Base-by-base conservation (phyloP, 2,888 invertebrate species). In the Mylabris sibirica region DNA sequence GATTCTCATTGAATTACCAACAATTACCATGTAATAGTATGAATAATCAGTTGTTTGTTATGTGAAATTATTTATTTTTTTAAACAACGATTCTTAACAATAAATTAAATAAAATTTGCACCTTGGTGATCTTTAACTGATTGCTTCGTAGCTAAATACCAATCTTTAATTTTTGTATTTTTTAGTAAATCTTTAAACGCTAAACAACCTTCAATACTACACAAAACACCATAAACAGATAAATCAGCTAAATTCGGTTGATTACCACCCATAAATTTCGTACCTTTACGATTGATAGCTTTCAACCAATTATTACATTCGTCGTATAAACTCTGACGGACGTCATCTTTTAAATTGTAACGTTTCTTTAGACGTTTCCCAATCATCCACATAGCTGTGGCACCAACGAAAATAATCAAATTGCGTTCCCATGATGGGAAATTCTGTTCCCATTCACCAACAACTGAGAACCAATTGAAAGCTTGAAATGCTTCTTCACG, bases 391-490 rank as follows among this genome's bases (percentile, higher is more conserved):
- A 99, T 99, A 0, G 95, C 98, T 5, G 90, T 86, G 0, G 99
- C 96, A 3, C 99, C 99, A 0, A 95, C 91, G 81, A 98, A 96
- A 0, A 99, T 92, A 85, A 98, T 95, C 41, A 97, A 83, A 60
- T 89, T 85, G 72, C 95, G 89, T 84, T 98, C 97, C 93, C 95
- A 94, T 0, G 87, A 81, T 0, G 96, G 92, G 83, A 99, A 99
- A 76, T 93, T 90, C 67, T 93, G 89, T 67, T 93, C 91, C 99
- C 99, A 99, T 71, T 94, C 92, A 0, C 98, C 99, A 11, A 92
- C 93, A 76, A 94, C 87, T 4, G 97, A 95, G 85, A 99, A 99
- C 93, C 97, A 97, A 74, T 91, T 90, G 84, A 99, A 99, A 0
- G 99, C 94, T 82, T 96, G 92, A 24, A 96, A 84, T 0, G 99